phyloP scores from a whole-genome alignment of 2,888 invertebrate genomes.

The Chymomyza procnemis region DNA sequence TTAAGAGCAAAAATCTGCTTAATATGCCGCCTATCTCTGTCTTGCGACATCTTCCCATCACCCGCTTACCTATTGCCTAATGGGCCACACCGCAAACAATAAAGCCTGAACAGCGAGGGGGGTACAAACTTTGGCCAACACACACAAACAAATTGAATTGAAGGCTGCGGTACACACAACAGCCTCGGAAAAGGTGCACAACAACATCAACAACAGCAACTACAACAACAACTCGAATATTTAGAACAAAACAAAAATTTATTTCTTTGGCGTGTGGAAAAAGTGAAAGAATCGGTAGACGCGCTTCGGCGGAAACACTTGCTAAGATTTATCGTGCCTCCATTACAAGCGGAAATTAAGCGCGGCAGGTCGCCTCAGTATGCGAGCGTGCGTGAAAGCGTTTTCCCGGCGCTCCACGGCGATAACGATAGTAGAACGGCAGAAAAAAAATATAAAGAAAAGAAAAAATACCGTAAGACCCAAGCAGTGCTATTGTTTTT shows the following conservation, averaged over 20 bases:
- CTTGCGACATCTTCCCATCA: background rate
- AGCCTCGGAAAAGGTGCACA: background rate
- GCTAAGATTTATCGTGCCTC: slow-evolving; percentile 73
- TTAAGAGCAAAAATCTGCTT: slow-evolving; percentile 6
- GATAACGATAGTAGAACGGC: slow-evolving; percentile 14
- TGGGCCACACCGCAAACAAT: slow-evolving; percentile 1
- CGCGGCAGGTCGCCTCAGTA: slow-evolving; percentile 63
- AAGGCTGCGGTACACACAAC: background rate
- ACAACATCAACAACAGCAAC: background rate
- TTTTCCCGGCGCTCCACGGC: slow-evolving; percentile 52
- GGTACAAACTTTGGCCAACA: background rate
- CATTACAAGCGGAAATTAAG: slow-evolving; percentile 75
- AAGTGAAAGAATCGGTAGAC: slow-evolving; percentile 8
- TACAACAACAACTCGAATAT: slow-evolving; percentile 20
- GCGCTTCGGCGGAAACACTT: slow-evolving; percentile 52
- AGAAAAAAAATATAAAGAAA: slow-evolving; percentile 22
- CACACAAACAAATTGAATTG: slow-evolving; percentile 35
- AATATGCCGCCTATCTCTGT: slow-evolving; percentile 15
- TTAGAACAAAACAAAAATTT: slow-evolving; percentile 38
- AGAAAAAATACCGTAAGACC: slow-evolving; percentile 35
- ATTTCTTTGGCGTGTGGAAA: slow-evolving; percentile 53
- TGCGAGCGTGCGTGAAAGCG: slow-evolving; percentile 67
- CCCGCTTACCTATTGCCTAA: background rate
- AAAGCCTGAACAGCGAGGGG: background rate
- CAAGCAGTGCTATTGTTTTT: slow-evolving; percentile 62